phyloP scores from a whole-genome alignment of 1,140 invertebrate genomes.

The Anthonomus grandis region DNA sequence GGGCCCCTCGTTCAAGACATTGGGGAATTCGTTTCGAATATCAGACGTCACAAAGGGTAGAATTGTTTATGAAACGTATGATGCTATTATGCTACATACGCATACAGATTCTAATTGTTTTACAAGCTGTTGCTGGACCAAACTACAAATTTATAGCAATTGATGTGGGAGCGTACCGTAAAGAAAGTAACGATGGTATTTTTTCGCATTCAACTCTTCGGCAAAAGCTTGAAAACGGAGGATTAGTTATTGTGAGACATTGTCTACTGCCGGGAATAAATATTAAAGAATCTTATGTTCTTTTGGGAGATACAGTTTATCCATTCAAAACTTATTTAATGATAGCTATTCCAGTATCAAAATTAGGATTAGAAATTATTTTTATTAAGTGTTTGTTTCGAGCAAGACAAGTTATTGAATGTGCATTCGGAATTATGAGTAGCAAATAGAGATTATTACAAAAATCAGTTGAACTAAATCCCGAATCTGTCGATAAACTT shows the following conservation, averaged over 20 bases:
- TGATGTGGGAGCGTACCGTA: conserved; percentile 49
- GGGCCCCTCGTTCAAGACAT: no score
- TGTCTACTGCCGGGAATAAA: neutral
- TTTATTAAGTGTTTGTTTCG: neutral
- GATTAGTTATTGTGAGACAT: neutral
- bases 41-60: conserved; percentile 14
- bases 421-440: no score
- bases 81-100: no score
- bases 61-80: conserved; percentile 41
- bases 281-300: neutral
- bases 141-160: no score
- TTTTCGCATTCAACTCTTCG: conserved; percentile 16
- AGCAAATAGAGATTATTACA: conserved; percentile 31
- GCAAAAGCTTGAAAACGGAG: neutral
- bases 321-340: conserved; percentile 4
- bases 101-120: no score
- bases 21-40: no score
- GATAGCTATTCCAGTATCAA: conserved; percentile 1
- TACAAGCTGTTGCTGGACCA: no score
- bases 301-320: conserved; percentile 1
- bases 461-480: conserved; percentile 3
- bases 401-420: neutral
- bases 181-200: conserved; percentile 46
- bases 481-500: conserved; percentile 5
- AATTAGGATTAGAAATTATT: conserved; percentile 1